These are phyloP conservation scores for Carettochelys insculpta DNA, from an alignment of 2,113 vertebrate species.

Conservation along the genomic window DNA sequence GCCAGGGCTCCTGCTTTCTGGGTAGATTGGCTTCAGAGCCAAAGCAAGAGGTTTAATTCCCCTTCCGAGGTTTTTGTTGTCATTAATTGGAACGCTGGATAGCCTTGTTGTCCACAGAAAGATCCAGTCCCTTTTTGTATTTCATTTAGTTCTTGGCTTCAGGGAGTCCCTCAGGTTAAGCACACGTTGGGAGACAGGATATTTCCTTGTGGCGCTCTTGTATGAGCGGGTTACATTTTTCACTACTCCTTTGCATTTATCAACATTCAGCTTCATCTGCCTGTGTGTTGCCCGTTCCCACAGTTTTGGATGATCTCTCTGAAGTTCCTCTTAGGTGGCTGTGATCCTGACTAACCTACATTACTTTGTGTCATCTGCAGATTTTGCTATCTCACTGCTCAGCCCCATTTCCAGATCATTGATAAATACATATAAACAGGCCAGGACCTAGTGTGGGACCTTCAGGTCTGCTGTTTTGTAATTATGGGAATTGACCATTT, in stretches of 20 bases:
- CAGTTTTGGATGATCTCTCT: neutral
- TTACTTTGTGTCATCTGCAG: neutral
- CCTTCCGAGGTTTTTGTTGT: neutral
- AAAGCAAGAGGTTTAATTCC: neutral
- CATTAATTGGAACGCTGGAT: neutral
- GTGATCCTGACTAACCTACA: neutral
- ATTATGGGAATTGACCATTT: neutral
- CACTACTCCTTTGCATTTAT: neutral
- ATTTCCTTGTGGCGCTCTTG: neutral
- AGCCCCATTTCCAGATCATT: neutral
- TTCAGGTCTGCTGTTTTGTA: neutral
- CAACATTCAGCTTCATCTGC: neutral
- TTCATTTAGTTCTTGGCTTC: neutral
- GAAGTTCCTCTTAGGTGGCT: neutral
- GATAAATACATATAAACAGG: neutral
- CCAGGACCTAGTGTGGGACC: neutral
- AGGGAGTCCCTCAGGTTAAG: neutral
- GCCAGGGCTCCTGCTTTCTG: neutral
- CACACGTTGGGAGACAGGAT: neutral
- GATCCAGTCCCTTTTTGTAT: neutral
- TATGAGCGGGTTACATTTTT: neutral
- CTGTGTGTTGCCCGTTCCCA: neutral
- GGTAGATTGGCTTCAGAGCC: neutral
- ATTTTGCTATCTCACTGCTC: neutral
- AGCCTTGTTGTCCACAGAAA: neutral